phyloP scores from a whole-genome alignment of 2,113 vertebrate species.

The Petroica traversi region DNA sequence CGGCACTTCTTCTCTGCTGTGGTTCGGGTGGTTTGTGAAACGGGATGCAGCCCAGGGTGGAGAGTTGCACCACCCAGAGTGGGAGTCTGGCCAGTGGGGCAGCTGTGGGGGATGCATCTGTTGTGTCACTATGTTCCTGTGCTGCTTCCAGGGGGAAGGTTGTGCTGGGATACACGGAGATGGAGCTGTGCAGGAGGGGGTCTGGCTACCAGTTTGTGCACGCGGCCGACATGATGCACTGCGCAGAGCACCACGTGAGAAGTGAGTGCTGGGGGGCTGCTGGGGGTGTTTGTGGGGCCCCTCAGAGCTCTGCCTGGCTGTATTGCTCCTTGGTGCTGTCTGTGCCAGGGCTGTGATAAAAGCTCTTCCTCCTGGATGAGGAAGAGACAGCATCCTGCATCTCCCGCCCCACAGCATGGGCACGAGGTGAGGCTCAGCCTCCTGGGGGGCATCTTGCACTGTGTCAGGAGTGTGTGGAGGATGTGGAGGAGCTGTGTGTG shows the following conservation, averaged over 20 bases:
- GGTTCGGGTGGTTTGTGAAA: neutral
- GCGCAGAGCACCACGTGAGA: conserved; percentile 75
- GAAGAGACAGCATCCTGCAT: neutral
- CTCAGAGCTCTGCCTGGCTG: neutral
- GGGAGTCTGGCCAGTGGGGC: neutral
- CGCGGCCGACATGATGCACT: conserved; percentile 78
- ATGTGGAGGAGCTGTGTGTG: rapidly evolving
- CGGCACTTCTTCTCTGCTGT: neutral
- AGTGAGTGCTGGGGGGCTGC: conserved; percentile 48
- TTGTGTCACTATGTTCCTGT: neutral
- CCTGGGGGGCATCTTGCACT: rapidly evolving
- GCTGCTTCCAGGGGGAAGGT: neutral
- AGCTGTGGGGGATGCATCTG: neutral
- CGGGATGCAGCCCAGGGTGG: neutral
- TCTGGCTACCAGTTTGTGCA: conserved; percentile 85
- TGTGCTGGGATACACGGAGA: conserved; percentile 77
- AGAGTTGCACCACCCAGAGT: neutral
- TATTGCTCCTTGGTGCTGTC: neutral
- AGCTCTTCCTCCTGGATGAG: neutral
- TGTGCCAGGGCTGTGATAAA: rapidly evolving
- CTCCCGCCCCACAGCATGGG: rapidly evolving
- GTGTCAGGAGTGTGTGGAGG: no score
- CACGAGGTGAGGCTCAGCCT: rapidly evolving
- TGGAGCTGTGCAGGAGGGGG: conserved; percentile 73
- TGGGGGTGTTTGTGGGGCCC: rapidly evolving